Evolutionary conservation across 1,140 invertebrate genomes (phyloP).

Genomic region (Plodia interpunctella): DNA sequence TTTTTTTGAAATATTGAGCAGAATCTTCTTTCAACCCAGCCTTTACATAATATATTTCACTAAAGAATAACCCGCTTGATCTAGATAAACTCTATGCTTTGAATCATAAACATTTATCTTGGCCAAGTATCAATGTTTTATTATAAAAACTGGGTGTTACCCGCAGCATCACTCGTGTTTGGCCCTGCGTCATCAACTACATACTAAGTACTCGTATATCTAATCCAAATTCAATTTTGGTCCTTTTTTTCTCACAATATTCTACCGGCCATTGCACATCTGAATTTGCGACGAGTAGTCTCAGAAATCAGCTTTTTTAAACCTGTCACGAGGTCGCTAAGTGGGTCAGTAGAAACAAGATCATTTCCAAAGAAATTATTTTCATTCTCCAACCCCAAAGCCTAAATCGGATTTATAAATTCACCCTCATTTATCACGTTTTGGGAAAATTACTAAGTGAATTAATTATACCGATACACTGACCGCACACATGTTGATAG

Average conservation of each 20-base stretch:
- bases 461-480: neutral
- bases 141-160: too few species aligned
- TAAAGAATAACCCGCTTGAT: neutral
- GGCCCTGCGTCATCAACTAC: too few species aligned
- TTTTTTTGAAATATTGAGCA: too few species aligned
- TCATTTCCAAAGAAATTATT: slow-evolving; percentile 10
- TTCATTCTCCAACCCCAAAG: slow-evolving; percentile 16
- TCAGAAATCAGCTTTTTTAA: slow-evolving; percentile 8
- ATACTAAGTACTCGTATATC: too few species aligned
- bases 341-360: slow-evolving; percentile 2
- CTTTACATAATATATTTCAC: neutral
- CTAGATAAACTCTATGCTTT: too few species aligned
- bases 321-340: slow-evolving; percentile 9
- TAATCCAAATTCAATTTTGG: too few species aligned
- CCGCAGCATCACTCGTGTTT: too few species aligned
- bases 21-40: too few species aligned
- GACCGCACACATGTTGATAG: too few species aligned
- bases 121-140: too few species aligned
- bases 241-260: too few species aligned
- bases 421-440: slow-evolving; percentile 21
- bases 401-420: slow-evolving; percentile 15
- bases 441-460: neutral
- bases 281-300: neutral
- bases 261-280: too few species aligned
- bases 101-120: neutral